phyloP scores from a whole-genome alignment of 2,888 invertebrate species.

The Allacma fusca region DNA sequence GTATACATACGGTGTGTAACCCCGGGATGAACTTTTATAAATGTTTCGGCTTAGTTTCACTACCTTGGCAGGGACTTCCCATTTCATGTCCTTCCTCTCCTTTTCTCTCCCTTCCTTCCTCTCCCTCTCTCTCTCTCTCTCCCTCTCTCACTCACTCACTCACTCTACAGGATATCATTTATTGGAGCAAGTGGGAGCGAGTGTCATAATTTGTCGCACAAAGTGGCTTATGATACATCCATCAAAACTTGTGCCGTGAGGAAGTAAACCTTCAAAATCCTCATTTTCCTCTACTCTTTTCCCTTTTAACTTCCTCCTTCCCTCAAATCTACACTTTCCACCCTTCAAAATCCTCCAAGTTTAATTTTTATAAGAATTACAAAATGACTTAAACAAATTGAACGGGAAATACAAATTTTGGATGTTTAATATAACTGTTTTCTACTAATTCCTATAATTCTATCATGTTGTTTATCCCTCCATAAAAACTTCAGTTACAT shows the following conservation, averaged over 20 bases:
- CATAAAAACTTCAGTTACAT: too few species aligned
- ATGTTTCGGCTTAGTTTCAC: constrained; percentile 30
- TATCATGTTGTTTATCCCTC: too few species aligned
- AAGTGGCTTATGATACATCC: constrained; percentile 34
- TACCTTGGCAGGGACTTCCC: constrained; percentile 32
- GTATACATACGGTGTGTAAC: neutral
- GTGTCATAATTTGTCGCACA: constrained; percentile 41
- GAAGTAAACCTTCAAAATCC: neutral
- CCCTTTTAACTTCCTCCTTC: too few species aligned
- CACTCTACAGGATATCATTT: constrained; percentile 5
- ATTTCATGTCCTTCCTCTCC: constrained; percentile 9
- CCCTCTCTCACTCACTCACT: neutral
- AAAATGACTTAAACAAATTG: too few species aligned
- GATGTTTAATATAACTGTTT: too few species aligned
- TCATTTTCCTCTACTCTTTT: neutral
- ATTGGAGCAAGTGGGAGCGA: constrained; percentile 13
- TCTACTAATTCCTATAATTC: too few species aligned
- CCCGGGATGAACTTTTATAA: constrained; percentile 19
- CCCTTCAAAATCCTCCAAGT: too few species aligned
- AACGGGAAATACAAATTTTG: too few species aligned
- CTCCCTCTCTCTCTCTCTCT: neutral
- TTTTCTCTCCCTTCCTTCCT: neutral
- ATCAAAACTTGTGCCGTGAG: constrained; percentile 4
- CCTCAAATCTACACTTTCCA: neutral
- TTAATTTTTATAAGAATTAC: too few species aligned